Evolutionary conservation across 1,140 invertebrate genomes (phyloP).

Genomic region (Asobara japonica): DNA sequence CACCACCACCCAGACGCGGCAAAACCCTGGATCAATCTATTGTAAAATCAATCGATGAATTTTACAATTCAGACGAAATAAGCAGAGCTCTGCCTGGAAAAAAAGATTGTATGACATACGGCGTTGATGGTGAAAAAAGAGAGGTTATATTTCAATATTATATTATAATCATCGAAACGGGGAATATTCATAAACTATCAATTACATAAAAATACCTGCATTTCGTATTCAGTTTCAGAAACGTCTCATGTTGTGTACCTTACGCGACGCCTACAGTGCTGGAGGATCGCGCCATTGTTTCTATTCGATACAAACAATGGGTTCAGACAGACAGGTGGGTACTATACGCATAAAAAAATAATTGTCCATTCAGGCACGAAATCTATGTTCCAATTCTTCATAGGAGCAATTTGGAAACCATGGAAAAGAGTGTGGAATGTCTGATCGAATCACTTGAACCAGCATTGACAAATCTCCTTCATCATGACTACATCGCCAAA

Average conservation of each 20-base stretch:
- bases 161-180: neutral
- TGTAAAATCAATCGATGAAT: neutral
- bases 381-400: neutral
- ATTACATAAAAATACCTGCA: too few relatives aligned
- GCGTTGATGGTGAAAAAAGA: too few relatives aligned
- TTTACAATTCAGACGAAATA: conserved; percentile 2
- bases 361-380: neutral
- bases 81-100: too few relatives aligned
- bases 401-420: neutral
- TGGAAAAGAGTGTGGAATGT: neutral
- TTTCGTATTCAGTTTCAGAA: too few relatives aligned
- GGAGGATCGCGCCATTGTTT: conserved; percentile 59
- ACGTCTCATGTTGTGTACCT: too few relatives aligned
- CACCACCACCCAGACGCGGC: too few relatives aligned
- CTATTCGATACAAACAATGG: conserved; percentile 63
- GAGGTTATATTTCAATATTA: too few relatives aligned
- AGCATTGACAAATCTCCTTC: neutral
- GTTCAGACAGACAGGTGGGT: conserved; percentile 65
- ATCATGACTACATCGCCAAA: neutral
- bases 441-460: neutral
- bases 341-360: conserved; percentile 47
- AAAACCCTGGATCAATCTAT: neutral
- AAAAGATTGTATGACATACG: too few relatives aligned
- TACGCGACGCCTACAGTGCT: too few relatives aligned
- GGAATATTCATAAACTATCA: conserved; percentile 6